These are phyloP conservation scores for Strigamia transsilvanica DNA, from an alignment of 2,888 invertebrate species.

Conservation along the genomic window DNA sequence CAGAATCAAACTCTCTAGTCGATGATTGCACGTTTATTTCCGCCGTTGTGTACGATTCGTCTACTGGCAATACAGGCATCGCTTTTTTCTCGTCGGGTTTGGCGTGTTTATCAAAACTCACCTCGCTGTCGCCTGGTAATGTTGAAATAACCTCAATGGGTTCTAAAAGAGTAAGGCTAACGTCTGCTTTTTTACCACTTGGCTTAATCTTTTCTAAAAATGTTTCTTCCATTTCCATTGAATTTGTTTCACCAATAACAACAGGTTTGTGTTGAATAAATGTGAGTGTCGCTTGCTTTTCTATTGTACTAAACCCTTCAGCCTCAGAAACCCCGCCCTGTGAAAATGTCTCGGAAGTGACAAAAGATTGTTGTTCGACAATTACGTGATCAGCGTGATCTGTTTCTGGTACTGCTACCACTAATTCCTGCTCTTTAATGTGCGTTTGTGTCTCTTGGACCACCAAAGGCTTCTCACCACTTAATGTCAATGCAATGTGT, in stretches of 20 bases:
- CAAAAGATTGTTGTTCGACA: slow-evolving; percentile 50
- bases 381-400: slow-evolving; percentile 37
- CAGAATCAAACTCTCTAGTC: not conserved
- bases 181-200: slow-evolving; percentile 54
- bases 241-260: slow-evolving; percentile 9
- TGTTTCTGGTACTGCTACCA: not conserved
- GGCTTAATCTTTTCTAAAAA: slow-evolving; percentile 52
- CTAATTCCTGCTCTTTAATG: slow-evolving; percentile 52
- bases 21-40: slow-evolving; percentile 43
- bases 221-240: slow-evolving; percentile 41
- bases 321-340: slow-evolving; percentile 38
- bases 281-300: slow-evolving; percentile 29
- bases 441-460: slow-evolving; percentile 52
- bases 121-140: slow-evolving; percentile 53
- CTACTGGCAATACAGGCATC: not conserved
- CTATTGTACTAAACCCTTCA: slow-evolving; percentile 18
- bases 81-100: slow-evolving; percentile 50
- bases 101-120: slow-evolving; percentile 37
- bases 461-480: slow-evolving; percentile 53
- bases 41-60: slow-evolving; percentile 30
- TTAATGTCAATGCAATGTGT: slow-evolving; percentile 50
- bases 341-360: slow-evolving; percentile 52
- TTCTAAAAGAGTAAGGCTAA: slow-evolving; percentile 56
- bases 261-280: slow-evolving; percentile 39
- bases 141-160: slow-evolving; percentile 57